These are phyloP conservation scores for Andrena camellia DNA, from an alignment of 2,888 invertebrate genomes.

Conservation along the genomic window DNA sequence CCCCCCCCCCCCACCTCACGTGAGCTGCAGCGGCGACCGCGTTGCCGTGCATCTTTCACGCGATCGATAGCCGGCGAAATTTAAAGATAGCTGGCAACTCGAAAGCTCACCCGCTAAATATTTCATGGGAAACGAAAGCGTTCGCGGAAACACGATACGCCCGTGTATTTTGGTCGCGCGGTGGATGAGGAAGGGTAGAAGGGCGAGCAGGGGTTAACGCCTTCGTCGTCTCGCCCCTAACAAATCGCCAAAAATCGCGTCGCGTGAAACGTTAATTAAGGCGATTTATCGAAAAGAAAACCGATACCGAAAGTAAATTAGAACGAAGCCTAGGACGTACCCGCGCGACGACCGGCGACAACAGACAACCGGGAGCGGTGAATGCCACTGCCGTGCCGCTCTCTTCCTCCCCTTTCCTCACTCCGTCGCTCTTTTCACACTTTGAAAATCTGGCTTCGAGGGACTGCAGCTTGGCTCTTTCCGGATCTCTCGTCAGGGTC, in stretches of 20 bases:
- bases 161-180: neutral
- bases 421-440: conserved; percentile 49
- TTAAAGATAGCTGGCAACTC: conserved; percentile 16
- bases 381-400: conserved; percentile 23
- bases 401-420: neutral
- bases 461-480: conserved; percentile 52
- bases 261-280: conserved; percentile 33
- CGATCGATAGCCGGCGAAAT: conserved; percentile 34
- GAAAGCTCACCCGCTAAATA: neutral
- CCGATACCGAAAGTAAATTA: conserved; percentile 33
- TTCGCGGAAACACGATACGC: neutral
- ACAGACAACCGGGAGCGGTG: conserved; percentile 3
- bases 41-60: neutral
- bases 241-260: neutral
- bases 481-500: conserved; percentile 64
- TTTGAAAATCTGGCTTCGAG: conserved; percentile 67
- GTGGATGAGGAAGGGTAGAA: neutral
- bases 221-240: conserved; percentile 1
- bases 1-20: conserved; percentile 15
- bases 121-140: conserved; percentile 19
- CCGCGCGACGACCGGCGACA: conserved; percentile 4
- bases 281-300: neutral
- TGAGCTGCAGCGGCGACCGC: neutral
- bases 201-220: conserved; percentile 5
- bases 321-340: conserved; percentile 3